Percentiles rank a stretch among this genome's conserved stretches.
These are phyloP conservation scores for Empidonax traillii DNA, from an alignment of 2,113 vertebrate genomes.

Conservation along the genomic window DNA sequence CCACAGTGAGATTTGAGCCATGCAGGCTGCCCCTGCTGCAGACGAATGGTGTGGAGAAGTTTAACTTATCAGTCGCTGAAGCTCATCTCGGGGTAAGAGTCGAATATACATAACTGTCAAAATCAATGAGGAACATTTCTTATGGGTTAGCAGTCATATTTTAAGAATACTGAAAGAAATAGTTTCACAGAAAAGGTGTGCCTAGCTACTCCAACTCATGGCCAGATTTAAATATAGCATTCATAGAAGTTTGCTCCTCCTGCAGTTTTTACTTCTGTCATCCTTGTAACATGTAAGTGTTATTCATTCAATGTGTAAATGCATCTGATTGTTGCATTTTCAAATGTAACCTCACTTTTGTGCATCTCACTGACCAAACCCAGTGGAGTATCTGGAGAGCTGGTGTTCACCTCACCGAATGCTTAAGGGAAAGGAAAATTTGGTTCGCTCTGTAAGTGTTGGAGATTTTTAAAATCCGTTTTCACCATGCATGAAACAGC, in stretches of 20 bases:
- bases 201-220: neutral
- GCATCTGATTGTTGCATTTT: neutral
- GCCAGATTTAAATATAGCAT: neutral
- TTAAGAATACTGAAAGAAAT: constrained; percentile 16
- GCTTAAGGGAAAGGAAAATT: neutral
- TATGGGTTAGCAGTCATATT: neutral
- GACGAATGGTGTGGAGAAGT: neutral
- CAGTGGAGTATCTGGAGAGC: rapidly evolving
- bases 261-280: neutral
- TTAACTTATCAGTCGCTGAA: neutral
- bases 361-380: neutral
- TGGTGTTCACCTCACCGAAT: neutral
- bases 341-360: neutral
- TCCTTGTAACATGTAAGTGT: neutral
- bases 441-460: neutral
- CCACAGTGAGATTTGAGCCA: neutral
- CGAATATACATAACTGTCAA: constrained; percentile 7
- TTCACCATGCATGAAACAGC: neutral
- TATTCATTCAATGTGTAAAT: neutral
- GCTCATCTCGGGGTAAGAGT: constrained; percentile 1
- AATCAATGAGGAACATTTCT: constrained; percentile 42
- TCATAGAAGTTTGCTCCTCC: neutral
- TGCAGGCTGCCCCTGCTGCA: neutral
- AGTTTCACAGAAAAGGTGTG: neutral
- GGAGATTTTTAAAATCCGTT: neutral